Percentiles rank a stretch among this genome's conserved stretches.
These are phyloP conservation scores for Erpobdella octoculata DNA, from an alignment of 2,888 invertebrate species.

Conservation along the genomic window DNA sequence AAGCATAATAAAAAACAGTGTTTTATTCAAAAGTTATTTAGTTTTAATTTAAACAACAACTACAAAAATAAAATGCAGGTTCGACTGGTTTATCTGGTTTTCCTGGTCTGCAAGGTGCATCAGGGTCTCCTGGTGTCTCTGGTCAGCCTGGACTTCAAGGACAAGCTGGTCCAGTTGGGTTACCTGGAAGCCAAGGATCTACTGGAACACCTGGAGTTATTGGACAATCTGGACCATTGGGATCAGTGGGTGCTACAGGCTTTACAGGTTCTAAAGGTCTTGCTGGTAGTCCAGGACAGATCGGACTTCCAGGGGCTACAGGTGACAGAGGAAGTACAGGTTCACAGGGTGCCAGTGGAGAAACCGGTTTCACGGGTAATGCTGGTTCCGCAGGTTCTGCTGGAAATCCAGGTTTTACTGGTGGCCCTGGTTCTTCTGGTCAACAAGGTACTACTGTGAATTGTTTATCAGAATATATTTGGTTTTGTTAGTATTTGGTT, in stretches of 20 bases:
- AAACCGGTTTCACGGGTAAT: conserved; percentile 38
- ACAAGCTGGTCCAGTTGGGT: neutral
- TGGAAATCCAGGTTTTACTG: conserved; percentile 41
- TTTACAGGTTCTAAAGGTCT: conserved; percentile 20
- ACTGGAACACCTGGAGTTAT: neutral
- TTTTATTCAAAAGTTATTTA: no score
- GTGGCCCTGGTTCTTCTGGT: conserved; percentile 32
- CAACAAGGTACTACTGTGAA: neutral
- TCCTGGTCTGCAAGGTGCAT: conserved; percentile 16
- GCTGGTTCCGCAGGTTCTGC: conserved; percentile 40
- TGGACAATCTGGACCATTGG: conserved; percentile 19
- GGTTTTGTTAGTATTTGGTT: no score
- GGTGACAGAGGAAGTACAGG: conserved; percentile 21
- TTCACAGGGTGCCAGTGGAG: conserved; percentile 12
- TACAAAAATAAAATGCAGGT: conserved; percentile 7
- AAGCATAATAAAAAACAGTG: no score
- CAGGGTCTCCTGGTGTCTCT: conserved; percentile 22
- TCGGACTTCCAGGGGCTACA: conserved; percentile 26
- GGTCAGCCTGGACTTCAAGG: conserved; percentile 30
- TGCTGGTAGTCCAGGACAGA: neutral
- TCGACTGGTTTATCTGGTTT: conserved; percentile 19
- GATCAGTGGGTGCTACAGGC: conserved; percentile 9
- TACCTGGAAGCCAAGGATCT: neutral
- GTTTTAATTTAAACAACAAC: no score
- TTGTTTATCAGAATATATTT: no score